Evolutionary conservation across 2,113 vertebrate species (phyloP).

Genomic region (Platichthys flesus): DNA sequence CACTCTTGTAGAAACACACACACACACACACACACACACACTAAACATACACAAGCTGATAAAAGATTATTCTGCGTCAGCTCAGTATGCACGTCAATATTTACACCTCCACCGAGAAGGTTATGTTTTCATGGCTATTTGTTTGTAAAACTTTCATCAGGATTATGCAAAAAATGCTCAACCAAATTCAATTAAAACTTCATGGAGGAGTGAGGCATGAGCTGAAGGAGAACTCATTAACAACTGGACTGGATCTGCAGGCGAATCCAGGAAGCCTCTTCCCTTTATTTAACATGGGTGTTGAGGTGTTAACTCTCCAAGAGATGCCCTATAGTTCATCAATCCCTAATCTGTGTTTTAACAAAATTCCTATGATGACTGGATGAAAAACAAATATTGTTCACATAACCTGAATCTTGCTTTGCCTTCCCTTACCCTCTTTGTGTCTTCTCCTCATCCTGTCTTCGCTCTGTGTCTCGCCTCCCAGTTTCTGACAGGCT

Average conservation of each 20-base stretch:
- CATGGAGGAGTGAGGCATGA: too few relatives aligned
- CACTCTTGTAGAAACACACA: neutral
- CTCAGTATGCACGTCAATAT: neutral
- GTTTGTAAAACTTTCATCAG: too few relatives aligned
- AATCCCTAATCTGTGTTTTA: slow-evolving; percentile 6
- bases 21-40: neutral
- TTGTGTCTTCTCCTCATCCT: slow-evolving; percentile 7
- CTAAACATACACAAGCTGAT: neutral
- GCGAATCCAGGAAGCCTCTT: too few relatives aligned
- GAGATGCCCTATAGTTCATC: neutral
- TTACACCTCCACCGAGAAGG: too few relatives aligned
- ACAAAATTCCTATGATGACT: neutral
- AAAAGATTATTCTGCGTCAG: neutral
- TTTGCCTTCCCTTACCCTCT: slow-evolving; percentile 1
- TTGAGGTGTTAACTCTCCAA: too few relatives aligned
- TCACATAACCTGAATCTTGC: slow-evolving; percentile 8
- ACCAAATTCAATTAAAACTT: too few relatives aligned
- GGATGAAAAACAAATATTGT: slow-evolving; percentile 1
- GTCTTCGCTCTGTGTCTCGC: slow-evolving; percentile 21
- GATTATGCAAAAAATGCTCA: too few relatives aligned
- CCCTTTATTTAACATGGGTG: too few relatives aligned
- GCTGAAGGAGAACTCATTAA: too few relatives aligned
- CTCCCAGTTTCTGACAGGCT: slow-evolving; percentile 46
- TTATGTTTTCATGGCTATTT: too few relatives aligned
- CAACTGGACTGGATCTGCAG: too few relatives aligned